Evolutionary conservation across 1,140 invertebrate genomes (phyloP).

Genomic region (Panagrolaimus sp.): DNA sequence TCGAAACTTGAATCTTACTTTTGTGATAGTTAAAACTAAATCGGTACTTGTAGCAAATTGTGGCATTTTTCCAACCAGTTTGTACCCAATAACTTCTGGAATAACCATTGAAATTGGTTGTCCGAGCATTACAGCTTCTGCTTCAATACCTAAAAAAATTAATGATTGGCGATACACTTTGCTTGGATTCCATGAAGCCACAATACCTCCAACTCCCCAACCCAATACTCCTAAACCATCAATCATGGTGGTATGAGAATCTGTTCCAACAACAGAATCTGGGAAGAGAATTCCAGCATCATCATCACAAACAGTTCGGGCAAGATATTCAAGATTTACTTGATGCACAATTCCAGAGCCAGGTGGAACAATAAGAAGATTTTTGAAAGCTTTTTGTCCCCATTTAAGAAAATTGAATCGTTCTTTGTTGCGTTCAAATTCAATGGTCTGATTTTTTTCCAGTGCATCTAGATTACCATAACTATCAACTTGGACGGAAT

Average conservation of each 20-base stretch:
- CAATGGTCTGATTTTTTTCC: slow-evolving; percentile 85
- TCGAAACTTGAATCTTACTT: no score
- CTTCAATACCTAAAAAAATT: slow-evolving; percentile 65
- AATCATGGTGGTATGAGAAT: slow-evolving; percentile 98
- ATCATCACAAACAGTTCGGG: slow-evolving; percentile 82
- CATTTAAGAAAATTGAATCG: slow-evolving; percentile 71
- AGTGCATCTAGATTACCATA: slow-evolving; percentile 76
- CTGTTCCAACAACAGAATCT: slow-evolving; percentile 94
- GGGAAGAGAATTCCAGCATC: slow-evolving; percentile 69
- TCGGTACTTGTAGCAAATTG: slow-evolving; percentile 90
- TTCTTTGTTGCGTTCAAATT: slow-evolving; percentile 92
- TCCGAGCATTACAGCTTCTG: slow-evolving; percentile 71
- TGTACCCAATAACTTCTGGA: slow-evolving; percentile 90
- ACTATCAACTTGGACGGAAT: slow-evolving; percentile 94
- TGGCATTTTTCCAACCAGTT: slow-evolving; percentile 73
- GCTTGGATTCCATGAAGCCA: no score
- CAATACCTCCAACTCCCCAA: slow-evolving; percentile 69
- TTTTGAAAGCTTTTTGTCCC: slow-evolving; percentile 88
- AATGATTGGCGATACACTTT: no score
- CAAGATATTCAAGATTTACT: slow-evolving; percentile 65
- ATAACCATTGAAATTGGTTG: slow-evolving; percentile 92
- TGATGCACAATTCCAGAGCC: slow-evolving; percentile 97
- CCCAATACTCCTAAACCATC: slow-evolving; percentile 76
- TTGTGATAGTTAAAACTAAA: slow-evolving; percentile 91
- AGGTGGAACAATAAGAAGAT: slow-evolving; percentile 94